These are phyloP conservation scores for Griposia aprilina DNA, from an alignment of 2,888 invertebrate species.

Conservation along the genomic window DNA sequence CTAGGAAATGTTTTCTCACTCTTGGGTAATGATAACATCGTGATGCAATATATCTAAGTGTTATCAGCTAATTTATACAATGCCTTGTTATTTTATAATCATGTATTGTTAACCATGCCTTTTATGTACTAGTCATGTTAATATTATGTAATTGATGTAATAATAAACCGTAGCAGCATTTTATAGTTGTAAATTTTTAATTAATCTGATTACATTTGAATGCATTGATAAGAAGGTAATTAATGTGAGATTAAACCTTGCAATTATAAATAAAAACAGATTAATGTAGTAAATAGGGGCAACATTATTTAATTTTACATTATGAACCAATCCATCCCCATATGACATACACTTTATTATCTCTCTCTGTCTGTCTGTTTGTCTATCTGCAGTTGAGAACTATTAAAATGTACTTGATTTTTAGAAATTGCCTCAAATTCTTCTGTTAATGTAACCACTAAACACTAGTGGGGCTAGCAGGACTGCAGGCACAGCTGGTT, in stretches of 20 bases:
- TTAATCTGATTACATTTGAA: constrained; percentile 15
- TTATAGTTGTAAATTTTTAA: not conserved
- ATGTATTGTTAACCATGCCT: constrained; percentile 21
- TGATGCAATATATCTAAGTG: not conserved
- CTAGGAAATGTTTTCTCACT: constrained; percentile 4
- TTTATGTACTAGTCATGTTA: constrained; percentile 9
- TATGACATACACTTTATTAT: not conserved
- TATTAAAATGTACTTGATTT: not conserved
- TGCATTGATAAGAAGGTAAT: constrained; percentile 27
- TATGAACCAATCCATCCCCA: not conserved
- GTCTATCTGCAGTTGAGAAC: not conserved
- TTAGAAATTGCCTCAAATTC: not conserved
- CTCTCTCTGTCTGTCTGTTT: not conserved
- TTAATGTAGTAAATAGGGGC: not conserved
- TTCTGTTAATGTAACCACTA: not conserved
- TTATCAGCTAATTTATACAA: constrained; percentile 52
- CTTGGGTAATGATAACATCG: constrained; percentile 25
- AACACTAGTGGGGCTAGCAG: not conserved
- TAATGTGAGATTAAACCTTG: not conserved
- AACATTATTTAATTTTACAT: not conserved
- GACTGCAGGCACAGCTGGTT: not conserved
- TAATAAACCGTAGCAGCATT: constrained; percentile 7
- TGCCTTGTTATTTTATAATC: constrained; percentile 26
- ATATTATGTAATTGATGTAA: constrained; percentile 33
- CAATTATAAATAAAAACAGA: not conserved